A percentile compares a stretch with the other conserved stretches of the same genome.
phyloP scores from a whole-genome alignment of 1,140 invertebrate species.

The Eumeta japonica region DNA sequence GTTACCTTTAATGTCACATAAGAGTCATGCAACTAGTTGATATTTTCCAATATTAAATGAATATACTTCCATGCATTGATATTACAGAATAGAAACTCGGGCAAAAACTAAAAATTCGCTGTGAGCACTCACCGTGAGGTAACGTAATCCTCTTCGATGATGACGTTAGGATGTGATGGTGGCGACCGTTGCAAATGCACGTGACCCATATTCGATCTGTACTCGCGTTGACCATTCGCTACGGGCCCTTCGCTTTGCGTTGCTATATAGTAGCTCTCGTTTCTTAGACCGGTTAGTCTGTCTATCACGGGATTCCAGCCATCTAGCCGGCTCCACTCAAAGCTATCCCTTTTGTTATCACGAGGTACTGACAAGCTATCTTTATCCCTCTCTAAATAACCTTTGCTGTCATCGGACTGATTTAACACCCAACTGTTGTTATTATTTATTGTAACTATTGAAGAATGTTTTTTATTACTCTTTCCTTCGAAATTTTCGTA shows the following conservation, averaged over 20 bases:
- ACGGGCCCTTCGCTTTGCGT: slow-evolving; percentile 52
- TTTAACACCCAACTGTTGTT: slow-evolving; percentile 54
- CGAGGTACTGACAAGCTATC: slow-evolving; percentile 37
- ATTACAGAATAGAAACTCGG: too few species aligned
- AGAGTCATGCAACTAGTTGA: too few species aligned
- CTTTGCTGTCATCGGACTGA: slow-evolving; percentile 51
- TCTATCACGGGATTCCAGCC: slow-evolving; percentile 75
- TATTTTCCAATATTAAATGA: slow-evolving; percentile 2
- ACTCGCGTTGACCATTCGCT: slow-evolving; percentile 37
- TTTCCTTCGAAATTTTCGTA: slow-evolving; percentile 28
- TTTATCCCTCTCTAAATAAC: slow-evolving; percentile 49
- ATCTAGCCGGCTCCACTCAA: slow-evolving; percentile 52
- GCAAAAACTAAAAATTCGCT: too few species aligned
- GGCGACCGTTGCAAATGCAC: slow-evolving; percentile 44
- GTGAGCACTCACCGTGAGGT: slow-evolving; percentile 23
- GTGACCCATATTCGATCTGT: slow-evolving; percentile 31
- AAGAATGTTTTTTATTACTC: slow-evolving; percentile 42
- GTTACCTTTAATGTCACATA: slow-evolving; percentile 19
- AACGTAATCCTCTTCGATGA: slow-evolving; percentile 73
- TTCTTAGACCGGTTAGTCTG: slow-evolving; percentile 67
- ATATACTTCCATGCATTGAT: slow-evolving; percentile 1
- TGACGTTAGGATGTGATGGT: slow-evolving; percentile 50
- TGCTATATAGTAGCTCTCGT: slow-evolving; percentile 85
- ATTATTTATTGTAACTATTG: slow-evolving; percentile 52
- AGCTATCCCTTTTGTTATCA: slow-evolving; percentile 52